A percentile compares a stretch with the other conserved stretches of the same genome.
These are phyloP conservation scores for Melinopterus prodromus DNA, from an alignment of 2,888 invertebrate genomes.

Conservation along the genomic window DNA sequence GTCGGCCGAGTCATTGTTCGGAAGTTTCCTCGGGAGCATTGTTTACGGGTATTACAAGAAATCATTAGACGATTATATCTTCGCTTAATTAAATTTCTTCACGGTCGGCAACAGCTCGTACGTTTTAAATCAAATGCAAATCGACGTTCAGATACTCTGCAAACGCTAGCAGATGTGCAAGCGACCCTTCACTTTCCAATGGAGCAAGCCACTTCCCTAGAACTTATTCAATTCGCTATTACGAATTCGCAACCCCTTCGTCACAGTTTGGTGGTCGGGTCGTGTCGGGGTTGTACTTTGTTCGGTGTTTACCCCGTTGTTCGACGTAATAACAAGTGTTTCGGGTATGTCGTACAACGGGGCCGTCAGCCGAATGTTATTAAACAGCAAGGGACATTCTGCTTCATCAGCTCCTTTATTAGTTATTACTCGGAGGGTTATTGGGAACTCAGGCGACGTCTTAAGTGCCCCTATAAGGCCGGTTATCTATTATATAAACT, in stretches of 20 bases:
- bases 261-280: constrained; percentile 4
- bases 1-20: background rate
- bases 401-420: constrained; percentile 59
- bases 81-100: constrained; percentile 4
- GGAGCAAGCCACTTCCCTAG: constrained; percentile 5
- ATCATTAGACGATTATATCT: constrained; percentile 4
- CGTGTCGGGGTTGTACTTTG: constrained; percentile 17
- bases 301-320: constrained; percentile 19
- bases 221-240: background rate
- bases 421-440: constrained; percentile 54
- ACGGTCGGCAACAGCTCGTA: background rate
- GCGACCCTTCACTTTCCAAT: constrained; percentile 19
- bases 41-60: constrained; percentile 4
- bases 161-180: constrained; percentile 34
- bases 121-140: constrained; percentile 26
- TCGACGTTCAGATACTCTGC: constrained; percentile 25
- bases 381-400: constrained; percentile 56
- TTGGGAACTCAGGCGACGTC: constrained; percentile 43
- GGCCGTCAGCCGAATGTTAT: constrained; percentile 48
- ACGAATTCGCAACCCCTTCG: background rate
- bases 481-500: constrained; percentile 40
- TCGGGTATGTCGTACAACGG: constrained; percentile 46
- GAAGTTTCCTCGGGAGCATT: background rate
- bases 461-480: constrained; percentile 41
- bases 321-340: constrained; percentile 36